Base-by-base conservation (phyloP, 2,888 invertebrate genomes). In the Drosophila melanosoma region DNA sequence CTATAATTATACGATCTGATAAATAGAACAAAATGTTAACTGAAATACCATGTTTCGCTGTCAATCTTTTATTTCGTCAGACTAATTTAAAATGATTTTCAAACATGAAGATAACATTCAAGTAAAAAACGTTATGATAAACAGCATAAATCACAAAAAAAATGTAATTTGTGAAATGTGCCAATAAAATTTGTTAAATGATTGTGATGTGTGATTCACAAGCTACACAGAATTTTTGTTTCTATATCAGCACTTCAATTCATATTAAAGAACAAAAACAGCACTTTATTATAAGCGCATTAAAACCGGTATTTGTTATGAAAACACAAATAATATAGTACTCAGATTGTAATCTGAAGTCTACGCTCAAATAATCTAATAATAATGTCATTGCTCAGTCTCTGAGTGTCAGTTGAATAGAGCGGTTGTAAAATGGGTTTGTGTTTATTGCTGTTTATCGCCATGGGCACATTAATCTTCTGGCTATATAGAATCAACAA, bases 401-500 rank as follows among this genome's bases (percentile, higher is more conserved):
- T 33, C 11, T 17, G 17, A 17, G 10, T 29, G 5, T 12, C 15
- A 51, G 0, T 64, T 17, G 32, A 11, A 7, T 1, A 1, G 26
- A 35, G 7, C 32, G 32, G 20, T 26, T 20, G 23, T 36, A 20
- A 29, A 49, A 78, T 78, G 78, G 72, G 5, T 2, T 12, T 79
- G n/a, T 26, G 7, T 6, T 36, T 83, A 10, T 48, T 77, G 40
- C 23, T 83, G 23, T 11, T 82, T 0, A 56, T 83, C 10, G 78
- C 45, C 0, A 2, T 79, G 3, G 59, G 57, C 7, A 63, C 69
- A 4, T 32, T 87, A 3, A 3, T 74, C 7, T 56, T 65, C 52
- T 87, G 87, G 87, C 74, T 89, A 6, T 72, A 74, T 32, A 68
- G 63, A 11, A 4, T 82, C 4, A 87, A 89, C 52, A 89, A 80